phyloP scores from a whole-genome alignment of 2,888 invertebrate species.

The Aplocera efformata region DNA sequence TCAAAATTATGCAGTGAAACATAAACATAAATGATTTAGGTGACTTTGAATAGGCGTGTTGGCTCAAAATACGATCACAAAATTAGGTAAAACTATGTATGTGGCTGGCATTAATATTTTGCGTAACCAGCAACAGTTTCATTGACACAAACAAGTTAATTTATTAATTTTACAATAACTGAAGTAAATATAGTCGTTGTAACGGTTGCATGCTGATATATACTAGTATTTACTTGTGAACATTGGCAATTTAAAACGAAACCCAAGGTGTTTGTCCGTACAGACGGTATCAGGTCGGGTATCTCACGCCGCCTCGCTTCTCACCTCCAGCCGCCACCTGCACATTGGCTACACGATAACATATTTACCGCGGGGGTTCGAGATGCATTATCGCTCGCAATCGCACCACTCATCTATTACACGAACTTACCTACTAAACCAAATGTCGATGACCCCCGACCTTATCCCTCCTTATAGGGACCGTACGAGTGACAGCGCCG shows the following conservation, averaged over 20 bases:
- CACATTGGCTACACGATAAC: slow-evolving; percentile 27
- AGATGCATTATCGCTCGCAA: slow-evolving; percentile 63
- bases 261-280: slow-evolving; percentile 6
- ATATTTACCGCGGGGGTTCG: slow-evolving; percentile 41
- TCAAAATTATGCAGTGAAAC: neutral
- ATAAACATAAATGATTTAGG: too few species aligned
- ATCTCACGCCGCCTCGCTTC: slow-evolving; percentile 76
- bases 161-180: too few species aligned
- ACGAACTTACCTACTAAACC: slow-evolving; percentile 64
- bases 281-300: slow-evolving; percentile 56
- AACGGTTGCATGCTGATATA: too few species aligned
- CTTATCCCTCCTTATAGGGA: slow-evolving; percentile 48
- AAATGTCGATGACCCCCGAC: slow-evolving; percentile 59
- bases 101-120: too few species aligned
- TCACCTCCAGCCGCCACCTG: slow-evolving; percentile 70
- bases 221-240: too few species aligned
- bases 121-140: too few species aligned
- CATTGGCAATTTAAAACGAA: neutral
- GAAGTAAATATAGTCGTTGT: too few species aligned
- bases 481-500: slow-evolving; percentile 48
- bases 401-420: slow-evolving; percentile 69
- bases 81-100: too few species aligned
- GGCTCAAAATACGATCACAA: too few species aligned
- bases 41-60: too few species aligned
- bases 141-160: too few species aligned